A percentile compares a stretch with the other conserved stretches of the same genome.
These are phyloP conservation scores for Psylliodes chrysocephalus DNA, from an alignment of 2,888 invertebrate species.

Conservation along the genomic window DNA sequence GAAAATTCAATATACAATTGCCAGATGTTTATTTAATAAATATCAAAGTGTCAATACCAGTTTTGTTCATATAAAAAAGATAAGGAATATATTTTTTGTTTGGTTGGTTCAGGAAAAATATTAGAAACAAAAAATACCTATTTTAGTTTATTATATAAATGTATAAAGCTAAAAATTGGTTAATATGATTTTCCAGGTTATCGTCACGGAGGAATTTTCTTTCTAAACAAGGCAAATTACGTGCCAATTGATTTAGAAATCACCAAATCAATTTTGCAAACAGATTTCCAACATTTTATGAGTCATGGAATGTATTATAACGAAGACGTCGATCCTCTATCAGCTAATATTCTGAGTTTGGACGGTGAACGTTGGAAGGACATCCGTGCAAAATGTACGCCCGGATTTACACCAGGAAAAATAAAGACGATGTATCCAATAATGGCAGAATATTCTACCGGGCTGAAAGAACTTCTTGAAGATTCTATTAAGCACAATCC, in stretches of 20 bases:
- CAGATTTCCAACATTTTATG: slow-evolving; percentile 57
- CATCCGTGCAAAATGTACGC: slow-evolving; percentile 54
- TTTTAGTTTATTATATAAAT: slow-evolving; percentile 11
- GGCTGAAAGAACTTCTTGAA: slow-evolving; percentile 6
- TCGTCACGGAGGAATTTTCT: not conserved
- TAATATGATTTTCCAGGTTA: not conserved
- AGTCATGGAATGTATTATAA: slow-evolving; percentile 68
- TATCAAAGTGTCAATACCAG: too few relatives aligned
- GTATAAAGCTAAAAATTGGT: not conserved
- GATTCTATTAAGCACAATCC: slow-evolving; percentile 5
- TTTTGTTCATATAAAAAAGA: too few relatives aligned
- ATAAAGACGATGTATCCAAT: slow-evolving; percentile 60
- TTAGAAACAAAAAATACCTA: slow-evolving; percentile 24
- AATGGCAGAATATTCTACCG: slow-evolving; percentile 33
- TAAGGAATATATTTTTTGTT: too few relatives aligned
- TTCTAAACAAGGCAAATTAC: not conserved
- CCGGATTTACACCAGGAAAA: slow-evolving; percentile 56
- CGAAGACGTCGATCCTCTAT: slow-evolving; percentile 68
- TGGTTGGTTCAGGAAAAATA: too few relatives aligned
- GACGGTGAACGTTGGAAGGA: slow-evolving; percentile 70
- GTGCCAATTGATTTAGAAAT: slow-evolving; percentile 53
- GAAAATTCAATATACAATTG: too few relatives aligned
- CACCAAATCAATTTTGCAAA: slow-evolving; percentile 54
- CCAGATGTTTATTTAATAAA: too few relatives aligned
- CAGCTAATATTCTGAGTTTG: slow-evolving; percentile 68